Evolutionary conservation across 2,113 vertebrate genomes (phyloP), one percentile per base, ranked within the genome.

Genomic region (Heterochromis multidens): DNA sequence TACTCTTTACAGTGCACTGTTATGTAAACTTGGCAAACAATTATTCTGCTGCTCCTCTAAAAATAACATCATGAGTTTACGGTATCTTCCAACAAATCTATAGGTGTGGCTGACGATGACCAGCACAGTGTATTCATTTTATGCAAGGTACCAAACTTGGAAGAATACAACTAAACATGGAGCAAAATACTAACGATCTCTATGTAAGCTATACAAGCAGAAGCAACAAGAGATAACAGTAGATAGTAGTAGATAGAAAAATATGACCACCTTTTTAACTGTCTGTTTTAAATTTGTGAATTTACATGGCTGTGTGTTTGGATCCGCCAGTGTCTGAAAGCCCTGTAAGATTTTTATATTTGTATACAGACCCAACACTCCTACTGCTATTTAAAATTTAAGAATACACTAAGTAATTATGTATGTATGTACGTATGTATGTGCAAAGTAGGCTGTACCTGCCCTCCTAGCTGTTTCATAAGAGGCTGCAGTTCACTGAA

Each of bases 401-500:
- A n/a, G 63, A 43, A 43, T 33, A 40, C 62, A 2, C 43, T 17
- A 21, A 21, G 3, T 31, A 0, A 52, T 21, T 72, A 19, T 52
- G 10, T 3, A 17, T 77, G 21, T 0, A 0, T 52, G 10, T 3
- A 17, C 63, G 21, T 0, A 0, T 78, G 60, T 67, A 31, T 62
- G 3, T 14, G 25, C 12, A 54, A 59, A 23, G 79, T 4, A 7
- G 70, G 27, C 31, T 94, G 16, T 97, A 99, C 99, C 97, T 99
- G 97, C 88, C 96, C 97, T 27, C 98, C 98, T 9, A 99, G 97
- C 31, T 97, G 97, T 87, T 98, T 98, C 98, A 99, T 99, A 56
- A 98, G 96, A 27, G 99, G 98, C 62, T 97, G 97, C 61, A 99
- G 97, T 91, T 99, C 98, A 93, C 97, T 96, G 90, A 99, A 99